phyloP scores from a whole-genome alignment of 1,140 invertebrate genomes.

The Hycleus cichorii region DNA sequence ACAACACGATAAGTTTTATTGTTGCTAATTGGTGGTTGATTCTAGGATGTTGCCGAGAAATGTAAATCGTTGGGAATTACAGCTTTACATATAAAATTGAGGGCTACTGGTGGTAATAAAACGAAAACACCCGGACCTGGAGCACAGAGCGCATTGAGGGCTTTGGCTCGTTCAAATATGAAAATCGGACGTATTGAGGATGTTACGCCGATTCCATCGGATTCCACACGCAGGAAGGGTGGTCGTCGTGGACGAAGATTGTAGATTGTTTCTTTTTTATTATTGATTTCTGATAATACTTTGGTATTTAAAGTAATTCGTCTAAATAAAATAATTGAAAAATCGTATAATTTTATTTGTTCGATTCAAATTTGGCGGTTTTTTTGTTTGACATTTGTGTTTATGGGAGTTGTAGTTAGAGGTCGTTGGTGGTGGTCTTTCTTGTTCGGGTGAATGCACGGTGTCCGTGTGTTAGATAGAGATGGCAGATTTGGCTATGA shows the following conservation, averaged over 20 bases:
- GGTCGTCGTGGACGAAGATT: conserved; percentile 97
- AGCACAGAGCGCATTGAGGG: conserved; percentile 95
- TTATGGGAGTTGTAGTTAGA: too few species aligned
- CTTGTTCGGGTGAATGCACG: too few species aligned
- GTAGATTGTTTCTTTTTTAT: conserved; percentile 51
- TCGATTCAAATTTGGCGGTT: too few species aligned
- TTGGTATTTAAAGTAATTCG: too few species aligned
- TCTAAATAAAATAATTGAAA: too few species aligned
- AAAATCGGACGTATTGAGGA: conserved; percentile 99
- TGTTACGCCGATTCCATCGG: conserved; percentile 98
- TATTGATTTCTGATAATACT: too few species aligned
- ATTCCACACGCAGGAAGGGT: conserved; percentile 98
- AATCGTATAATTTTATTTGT: too few species aligned
- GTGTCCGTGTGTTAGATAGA: too few species aligned
- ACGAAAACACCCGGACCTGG: conserved; percentile 98
- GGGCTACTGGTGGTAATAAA: conserved; percentile 97
- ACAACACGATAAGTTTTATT: conserved; percentile 12
- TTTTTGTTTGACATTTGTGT: too few species aligned
- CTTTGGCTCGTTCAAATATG: conserved; percentile 96
- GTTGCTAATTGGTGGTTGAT: background rate
- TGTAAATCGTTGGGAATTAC: conserved; percentile 96
- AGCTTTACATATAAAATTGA: conserved; percentile 95
- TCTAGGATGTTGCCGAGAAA: conserved; percentile 95
- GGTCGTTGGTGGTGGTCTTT: too few species aligned
- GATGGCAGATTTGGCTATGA: too few species aligned